phyloP scores from a whole-genome alignment of 1,140 invertebrate species.

The Scaptomyza hsui region DNA sequence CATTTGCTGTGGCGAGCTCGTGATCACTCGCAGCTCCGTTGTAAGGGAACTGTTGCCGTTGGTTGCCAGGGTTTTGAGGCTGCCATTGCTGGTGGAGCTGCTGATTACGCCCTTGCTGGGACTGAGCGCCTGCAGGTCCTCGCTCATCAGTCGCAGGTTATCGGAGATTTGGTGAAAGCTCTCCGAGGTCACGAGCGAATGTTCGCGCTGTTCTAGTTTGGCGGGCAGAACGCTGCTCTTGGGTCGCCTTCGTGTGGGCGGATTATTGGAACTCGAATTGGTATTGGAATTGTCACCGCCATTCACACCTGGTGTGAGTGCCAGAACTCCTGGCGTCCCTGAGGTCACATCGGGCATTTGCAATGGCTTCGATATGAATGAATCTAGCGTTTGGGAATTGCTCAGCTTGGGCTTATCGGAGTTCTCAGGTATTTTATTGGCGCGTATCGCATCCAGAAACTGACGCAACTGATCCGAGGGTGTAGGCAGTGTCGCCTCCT shows the following conservation, averaged over 20 bases:
- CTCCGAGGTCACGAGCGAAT: slow-evolving; percentile 78
- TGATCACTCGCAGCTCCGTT: slow-evolving; percentile 67
- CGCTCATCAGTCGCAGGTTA: slow-evolving; percentile 81
- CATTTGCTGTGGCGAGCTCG: slow-evolving; percentile 67
- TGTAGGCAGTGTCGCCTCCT: slow-evolving; percentile 49
- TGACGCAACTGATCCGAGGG: slow-evolving; percentile 82
- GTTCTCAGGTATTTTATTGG: slow-evolving; percentile 82
- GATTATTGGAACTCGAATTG: too few species aligned
- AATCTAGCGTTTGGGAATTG: slow-evolving; percentile 76
- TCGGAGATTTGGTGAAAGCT: slow-evolving; percentile 83
- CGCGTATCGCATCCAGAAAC: slow-evolving; percentile 82
- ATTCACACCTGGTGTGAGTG: background rate
- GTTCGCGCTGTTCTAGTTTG: slow-evolving; percentile 65
- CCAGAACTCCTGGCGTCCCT: slow-evolving; percentile 54
- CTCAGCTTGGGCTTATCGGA: slow-evolving; percentile 75
- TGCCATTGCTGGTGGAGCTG: slow-evolving; percentile 63
- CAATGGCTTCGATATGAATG: slow-evolving; percentile 78
- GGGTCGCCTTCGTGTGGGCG: slow-evolving; percentile 66
- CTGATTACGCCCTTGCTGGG: slow-evolving; percentile 70
- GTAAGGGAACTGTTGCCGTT: slow-evolving; percentile 51
- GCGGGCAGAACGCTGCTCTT: slow-evolving; percentile 65
- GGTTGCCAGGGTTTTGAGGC: slow-evolving; percentile 61
- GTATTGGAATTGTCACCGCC: background rate
- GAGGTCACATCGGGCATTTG: slow-evolving; percentile 83
- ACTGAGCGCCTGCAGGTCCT: slow-evolving; percentile 80